Evolutionary conservation across 2,797 vertebrate species (phyloP), one percentile per base, ranked within the genome.

Genomic region (Linurgus olivaceus): DNA sequence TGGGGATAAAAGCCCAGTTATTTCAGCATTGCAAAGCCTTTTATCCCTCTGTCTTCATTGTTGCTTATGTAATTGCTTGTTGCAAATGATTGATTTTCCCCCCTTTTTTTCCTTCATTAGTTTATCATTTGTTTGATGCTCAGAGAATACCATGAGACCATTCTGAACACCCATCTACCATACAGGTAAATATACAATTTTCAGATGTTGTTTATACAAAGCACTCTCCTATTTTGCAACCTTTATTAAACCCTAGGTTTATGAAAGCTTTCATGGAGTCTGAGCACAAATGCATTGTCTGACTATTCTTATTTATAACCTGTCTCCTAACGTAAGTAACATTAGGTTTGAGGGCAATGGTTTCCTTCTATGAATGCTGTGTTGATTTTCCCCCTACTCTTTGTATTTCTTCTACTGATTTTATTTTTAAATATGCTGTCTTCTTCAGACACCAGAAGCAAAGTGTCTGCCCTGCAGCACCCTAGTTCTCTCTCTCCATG

Each of bases 251-350:
- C 23, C 4, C 2, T 11, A 76, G 29, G 31, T 47, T 86, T 83
- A 48, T 58, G 48, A 73, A 83, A 67, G 18, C 13, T 77, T 91
- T 73, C 52, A 47, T 40, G 51, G 24, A 62, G 14, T 48, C 20
- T 4, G 8, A 73, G 13, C 6, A 42, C 5, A n/a, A 0, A 0
- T 2, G 3, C 44, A 42, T 72, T 1, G 0, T n/a, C 35, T 92
- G 20, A 68, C 50, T 76, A 57, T 7, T 9, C 17, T 68, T 62
- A 52, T 54, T 79, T 70, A 62, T 38, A 79, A 24, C n/a, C 14
- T 26, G 28, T 48, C 6, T 10, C 5, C 24, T 33, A 58, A 54
- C 8, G 57, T 58, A 17, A 78, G 29, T 7, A 52, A 18, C 31
- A 25, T 13, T 17, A 76, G 9, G 10, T 66, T 58, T 61, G 42